A percentile compares a stretch with the other conserved stretches of the same genome.
These are phyloP conservation scores for Nibea albiflora DNA, from an alignment of 2,113 vertebrate genomes.

Conservation along the genomic window DNA sequence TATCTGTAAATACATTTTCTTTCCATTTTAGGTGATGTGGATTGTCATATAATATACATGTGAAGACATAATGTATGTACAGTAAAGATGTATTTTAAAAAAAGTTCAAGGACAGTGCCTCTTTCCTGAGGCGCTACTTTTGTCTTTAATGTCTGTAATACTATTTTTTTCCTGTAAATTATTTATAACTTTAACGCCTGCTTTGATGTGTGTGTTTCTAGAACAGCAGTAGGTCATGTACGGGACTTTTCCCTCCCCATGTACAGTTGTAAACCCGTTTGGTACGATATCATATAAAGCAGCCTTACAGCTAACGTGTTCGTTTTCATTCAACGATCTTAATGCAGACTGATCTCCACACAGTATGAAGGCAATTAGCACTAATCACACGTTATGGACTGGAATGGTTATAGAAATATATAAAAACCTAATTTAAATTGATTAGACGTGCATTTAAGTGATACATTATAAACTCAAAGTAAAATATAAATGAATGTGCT, in stretches of 20 bases:
- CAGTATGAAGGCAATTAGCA: neutral
- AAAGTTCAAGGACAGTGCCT: slow-evolving; percentile 13
- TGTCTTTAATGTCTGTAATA: slow-evolving; percentile 11
- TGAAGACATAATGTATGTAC: slow-evolving; percentile 57
- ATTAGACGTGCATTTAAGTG: neutral
- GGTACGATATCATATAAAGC: slow-evolving; percentile 37
- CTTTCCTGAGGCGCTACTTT: neutral
- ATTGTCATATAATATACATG: slow-evolving; percentile 43
- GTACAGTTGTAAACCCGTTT: slow-evolving; percentile 52
- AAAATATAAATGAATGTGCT: neutral
- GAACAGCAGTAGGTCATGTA: slow-evolving; percentile 5
- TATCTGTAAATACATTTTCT: slow-evolving; percentile 63
- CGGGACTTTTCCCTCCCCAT: neutral
- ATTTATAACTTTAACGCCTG: slow-evolving; percentile 43
- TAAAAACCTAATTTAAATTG: neutral
- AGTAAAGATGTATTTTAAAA: slow-evolving; percentile 29
- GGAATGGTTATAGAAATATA: neutral
- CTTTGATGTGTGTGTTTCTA: slow-evolving; percentile 49
- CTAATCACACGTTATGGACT: neutral
- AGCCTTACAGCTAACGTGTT: neutral
- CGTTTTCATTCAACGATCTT: slow-evolving; percentile 21
- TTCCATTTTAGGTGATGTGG: slow-evolving; percentile 36
- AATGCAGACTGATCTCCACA: neutral
- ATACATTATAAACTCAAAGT: neutral
- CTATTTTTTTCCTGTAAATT: slow-evolving; percentile 46